These are phyloP conservation scores for Acrocyrtus sp. DNA, from an alignment of 2,888 invertebrate species.

Conservation along the genomic window DNA sequence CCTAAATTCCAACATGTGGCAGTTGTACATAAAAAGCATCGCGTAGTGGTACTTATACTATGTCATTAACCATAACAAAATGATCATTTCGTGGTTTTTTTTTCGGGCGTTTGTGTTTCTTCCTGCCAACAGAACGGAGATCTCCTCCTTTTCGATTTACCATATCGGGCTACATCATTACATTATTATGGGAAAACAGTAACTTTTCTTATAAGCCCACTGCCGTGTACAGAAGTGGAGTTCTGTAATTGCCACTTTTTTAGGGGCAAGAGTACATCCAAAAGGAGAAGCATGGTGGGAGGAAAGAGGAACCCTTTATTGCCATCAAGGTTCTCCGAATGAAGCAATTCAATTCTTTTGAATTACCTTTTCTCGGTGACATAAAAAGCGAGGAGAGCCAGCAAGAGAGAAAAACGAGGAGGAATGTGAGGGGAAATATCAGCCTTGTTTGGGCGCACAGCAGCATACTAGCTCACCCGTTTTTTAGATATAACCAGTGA, in stretches of 20 bases:
- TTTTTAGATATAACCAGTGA: conserved; percentile 5
- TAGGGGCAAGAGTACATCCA: conserved; percentile 1
- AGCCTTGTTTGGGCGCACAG: conserved; percentile 30
- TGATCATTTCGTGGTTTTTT: conserved; percentile 6
- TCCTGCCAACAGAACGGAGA: neutral
- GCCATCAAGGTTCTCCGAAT: conserved; percentile 37
- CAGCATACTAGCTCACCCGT: conserved; percentile 4
- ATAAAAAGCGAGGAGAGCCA: conserved; percentile 22
- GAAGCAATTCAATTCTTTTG: conserved; percentile 50
- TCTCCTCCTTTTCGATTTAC: conserved; percentile 1
- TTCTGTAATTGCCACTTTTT: conserved; percentile 39
- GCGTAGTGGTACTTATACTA: conserved; percentile 1
- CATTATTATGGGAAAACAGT: neutral
- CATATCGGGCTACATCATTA: neutral
- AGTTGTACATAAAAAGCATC: conserved; percentile 10
- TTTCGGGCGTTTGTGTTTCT: too few species aligned
- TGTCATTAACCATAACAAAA: conserved; percentile 30
- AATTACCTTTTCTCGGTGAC: conserved; percentile 48
- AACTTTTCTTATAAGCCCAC: neutral
- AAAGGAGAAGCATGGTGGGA: too few species aligned
- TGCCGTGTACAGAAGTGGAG: conserved; percentile 2
- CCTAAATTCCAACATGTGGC: conserved; percentile 28
- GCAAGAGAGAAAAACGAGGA: too few species aligned
- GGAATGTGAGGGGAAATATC: conserved; percentile 16
- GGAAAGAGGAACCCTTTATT: conserved; percentile 31